Evolutionary conservation across 2,113 vertebrate species (phyloP).

Genomic region (Elachura formosa): DNA sequence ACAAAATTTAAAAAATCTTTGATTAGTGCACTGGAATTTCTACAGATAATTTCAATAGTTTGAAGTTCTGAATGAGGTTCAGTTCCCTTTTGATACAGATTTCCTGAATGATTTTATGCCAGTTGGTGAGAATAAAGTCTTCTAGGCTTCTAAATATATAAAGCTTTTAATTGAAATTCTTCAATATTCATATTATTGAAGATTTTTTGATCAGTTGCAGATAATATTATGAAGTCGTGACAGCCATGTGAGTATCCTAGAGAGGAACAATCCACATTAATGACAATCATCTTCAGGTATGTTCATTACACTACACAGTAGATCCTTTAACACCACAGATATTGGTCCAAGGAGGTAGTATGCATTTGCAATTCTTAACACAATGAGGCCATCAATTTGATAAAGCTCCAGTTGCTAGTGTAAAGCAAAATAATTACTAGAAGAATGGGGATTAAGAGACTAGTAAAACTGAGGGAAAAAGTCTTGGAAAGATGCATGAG

Average conservation of each 20-base stretch:
- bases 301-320: not conserved
- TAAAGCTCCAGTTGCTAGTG: not conserved
- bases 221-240: not conserved
- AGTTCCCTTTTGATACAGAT: not conserved
- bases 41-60: not conserved
- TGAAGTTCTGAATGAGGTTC: not conserved
- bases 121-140: not conserved
- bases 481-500: not conserved
- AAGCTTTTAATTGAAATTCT: not conserved
- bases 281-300: not conserved
- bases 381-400: not conserved
- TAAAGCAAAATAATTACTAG: not conserved
- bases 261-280: not conserved
- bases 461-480: not conserved
- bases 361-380: not conserved
- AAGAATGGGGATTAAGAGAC: not conserved
- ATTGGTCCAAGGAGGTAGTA: not conserved
- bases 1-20: not conserved
- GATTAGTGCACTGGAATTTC: not conserved
- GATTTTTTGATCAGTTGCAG: not conserved
- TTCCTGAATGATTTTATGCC: not conserved
- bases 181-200: not conserved
- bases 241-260: not conserved
- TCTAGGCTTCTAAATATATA: not conserved
- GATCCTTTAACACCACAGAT: not conserved